Base-by-base conservation (phyloP, 2,888 invertebrate species). In the Himalopsyche kuldschensis region DNA sequence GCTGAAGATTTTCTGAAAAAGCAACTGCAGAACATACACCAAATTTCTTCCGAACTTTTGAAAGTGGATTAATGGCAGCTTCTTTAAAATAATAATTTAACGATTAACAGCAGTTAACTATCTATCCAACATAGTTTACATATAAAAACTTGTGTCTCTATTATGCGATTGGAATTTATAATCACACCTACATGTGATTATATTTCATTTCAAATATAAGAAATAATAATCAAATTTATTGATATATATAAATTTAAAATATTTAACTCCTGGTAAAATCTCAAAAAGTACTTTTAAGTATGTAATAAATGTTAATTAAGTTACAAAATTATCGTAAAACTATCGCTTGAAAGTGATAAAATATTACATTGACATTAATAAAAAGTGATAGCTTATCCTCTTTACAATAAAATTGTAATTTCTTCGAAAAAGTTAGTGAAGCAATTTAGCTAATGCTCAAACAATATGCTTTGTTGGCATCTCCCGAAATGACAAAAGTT, bases 381-480 rank as follows among this genome's bases (percentile, higher is more conserved):
- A 69, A 69, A 69, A 69, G 27, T 11, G 27, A 69, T 27, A 69
- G 69, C 69, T 81, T 75, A 80, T 55, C 80, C 75, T 78, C 69
- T 69, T 46, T 80, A 78, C 69, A 69, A 84, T 81, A 84, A 81
- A 84, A 81, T 81, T 84, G 83, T 84, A 77, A 78, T 80, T 80
- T 75, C 83, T 78, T 78, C 30, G 75, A 31, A 78, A 84, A 80
- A 84, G 81, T 84, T 84, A 84, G 78, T 84, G 78, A 69, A 81
- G 83, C 81, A 84, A 84, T 84, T 84, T 84, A 78, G 83, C 78
- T 84, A 84, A 84, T 84, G 81, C 80, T 78, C 75, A 78, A 84
- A 84, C 83, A 84, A 84, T 84, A 81, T 81, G 83, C 83, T 84
- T 84, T 84, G 81, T 84, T 81, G 81, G 80, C 81, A 78, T 78